Conservation (phyloP, 2,888 invertebrate species). For the Cabera pusaria region DNA sequence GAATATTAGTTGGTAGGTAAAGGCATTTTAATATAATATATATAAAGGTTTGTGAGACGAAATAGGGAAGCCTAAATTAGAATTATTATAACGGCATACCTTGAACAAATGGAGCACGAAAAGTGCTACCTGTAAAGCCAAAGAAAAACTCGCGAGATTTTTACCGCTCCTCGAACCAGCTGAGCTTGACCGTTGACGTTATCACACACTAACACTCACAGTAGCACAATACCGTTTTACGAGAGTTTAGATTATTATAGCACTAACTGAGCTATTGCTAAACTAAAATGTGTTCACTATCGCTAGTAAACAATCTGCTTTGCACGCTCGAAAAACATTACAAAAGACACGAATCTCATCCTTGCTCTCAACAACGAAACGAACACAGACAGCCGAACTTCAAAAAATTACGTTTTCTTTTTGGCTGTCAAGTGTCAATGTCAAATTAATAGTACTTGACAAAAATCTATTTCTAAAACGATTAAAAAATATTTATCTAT, state of each 20-base stretch:
- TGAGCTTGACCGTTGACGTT: slow-evolving; percentile 78
- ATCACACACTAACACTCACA: slow-evolving; percentile 45
- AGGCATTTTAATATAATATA: too few relatives aligned
- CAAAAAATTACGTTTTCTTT: slow-evolving; percentile 1
- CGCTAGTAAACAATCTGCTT: slow-evolving; percentile 6
- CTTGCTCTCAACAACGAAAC: slow-evolving; percentile 3
- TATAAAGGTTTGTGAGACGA: too few relatives aligned
- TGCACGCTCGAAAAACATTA: slow-evolving; percentile 17
- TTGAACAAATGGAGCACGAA: slow-evolving; percentile 76
- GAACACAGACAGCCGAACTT: slow-evolving; percentile 30
- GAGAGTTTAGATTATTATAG: slow-evolving; percentile 1
- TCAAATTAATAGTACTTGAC: neutral
- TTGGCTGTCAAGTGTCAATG: slow-evolving; percentile 1
- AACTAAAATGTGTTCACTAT: slow-evolving; percentile 2
- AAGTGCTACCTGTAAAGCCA: slow-evolving; percentile 65
- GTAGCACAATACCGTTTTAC: slow-evolving; percentile 11
- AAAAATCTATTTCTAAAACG: neutral
- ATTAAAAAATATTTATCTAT: too few relatives aligned
- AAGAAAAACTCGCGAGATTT: slow-evolving; percentile 73
- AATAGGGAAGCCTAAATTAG: slow-evolving; percentile 22
- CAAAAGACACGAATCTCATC: slow-evolving; percentile 12
- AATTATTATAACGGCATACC: slow-evolving; percentile 74
- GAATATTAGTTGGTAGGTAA: too few relatives aligned
- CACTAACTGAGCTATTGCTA: too few relatives aligned
- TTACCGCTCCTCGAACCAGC: slow-evolving; percentile 80